Percentiles rank a stretch among this genome's conserved stretches.
phyloP scores from a whole-genome alignment of 2,888 invertebrate species.

The Choreutis nemorana region DNA sequence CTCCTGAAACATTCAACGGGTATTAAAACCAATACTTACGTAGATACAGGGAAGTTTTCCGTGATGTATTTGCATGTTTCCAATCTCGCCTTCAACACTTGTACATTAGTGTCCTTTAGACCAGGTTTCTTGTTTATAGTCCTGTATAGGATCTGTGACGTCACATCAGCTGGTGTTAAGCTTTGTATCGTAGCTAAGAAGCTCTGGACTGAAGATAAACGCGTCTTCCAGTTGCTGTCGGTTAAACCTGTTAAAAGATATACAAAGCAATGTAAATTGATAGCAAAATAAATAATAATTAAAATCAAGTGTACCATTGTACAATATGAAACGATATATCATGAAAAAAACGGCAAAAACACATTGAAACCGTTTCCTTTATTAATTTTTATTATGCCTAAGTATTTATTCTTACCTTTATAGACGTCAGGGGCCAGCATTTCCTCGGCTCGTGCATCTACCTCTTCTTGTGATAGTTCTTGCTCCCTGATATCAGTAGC shows the following conservation, averaged over 20 bases:
- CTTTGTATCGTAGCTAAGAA: slow-evolving; percentile 69
- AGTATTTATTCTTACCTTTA: slow-evolving; percentile 25
- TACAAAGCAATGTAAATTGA: too few species aligned
- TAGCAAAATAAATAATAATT: too few species aligned
- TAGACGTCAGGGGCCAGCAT: slow-evolving; percentile 70
- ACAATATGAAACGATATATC: too few species aligned
- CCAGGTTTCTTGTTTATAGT: slow-evolving; percentile 85
- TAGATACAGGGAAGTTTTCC: slow-evolving; percentile 76
- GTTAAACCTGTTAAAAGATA: slow-evolving; percentile 69
- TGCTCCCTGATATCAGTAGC: slow-evolving; percentile 64
- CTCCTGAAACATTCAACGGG: background rate
- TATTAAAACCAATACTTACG: slow-evolving; percentile 38
- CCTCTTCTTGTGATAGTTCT: slow-evolving; percentile 79
- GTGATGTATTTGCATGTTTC: slow-evolving; percentile 82
- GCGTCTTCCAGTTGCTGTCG: slow-evolving; percentile 87
- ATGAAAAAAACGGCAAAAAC: too few species aligned
- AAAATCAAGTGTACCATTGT: too few species aligned
- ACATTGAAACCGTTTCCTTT: too few species aligned
- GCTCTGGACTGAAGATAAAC: slow-evolving; percentile 79
- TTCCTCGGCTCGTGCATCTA: slow-evolving; percentile 75
- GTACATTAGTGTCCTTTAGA: slow-evolving; percentile 88
- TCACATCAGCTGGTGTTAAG: slow-evolving; percentile 69
- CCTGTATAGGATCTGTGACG: slow-evolving; percentile 79
- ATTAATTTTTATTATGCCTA: too few species aligned
- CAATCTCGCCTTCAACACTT: slow-evolving; percentile 84